Conservation (phyloP, 2,113 vertebrate genomes). For the Rousettus leschenaultii region DNA sequence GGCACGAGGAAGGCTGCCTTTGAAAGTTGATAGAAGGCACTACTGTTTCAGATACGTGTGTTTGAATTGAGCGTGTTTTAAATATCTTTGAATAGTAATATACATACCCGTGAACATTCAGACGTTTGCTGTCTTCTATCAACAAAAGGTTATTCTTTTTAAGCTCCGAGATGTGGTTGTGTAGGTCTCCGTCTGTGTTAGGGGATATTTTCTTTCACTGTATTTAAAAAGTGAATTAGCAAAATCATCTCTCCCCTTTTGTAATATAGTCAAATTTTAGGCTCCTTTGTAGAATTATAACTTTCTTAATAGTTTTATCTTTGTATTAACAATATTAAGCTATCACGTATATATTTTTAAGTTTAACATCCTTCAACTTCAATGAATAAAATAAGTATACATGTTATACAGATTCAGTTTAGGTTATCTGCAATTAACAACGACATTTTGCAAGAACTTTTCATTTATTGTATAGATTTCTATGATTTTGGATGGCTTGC, state of each 20-base stretch:
- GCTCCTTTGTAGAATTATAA: slow-evolving; percentile 45
- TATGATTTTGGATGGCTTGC: slow-evolving; percentile 45
- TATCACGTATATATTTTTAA: slow-evolving; percentile 2
- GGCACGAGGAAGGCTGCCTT: slow-evolving; percentile 19
- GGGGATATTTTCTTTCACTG: slow-evolving; percentile 32
- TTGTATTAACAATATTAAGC: slow-evolving; percentile 12
- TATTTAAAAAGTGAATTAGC: neutral
- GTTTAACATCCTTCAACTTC: slow-evolving; percentile 36
- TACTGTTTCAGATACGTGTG: neutral
- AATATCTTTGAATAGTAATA: slow-evolving; percentile 2
- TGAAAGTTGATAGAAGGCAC: slow-evolving; percentile 25
- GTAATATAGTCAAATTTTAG: slow-evolving; percentile 3
- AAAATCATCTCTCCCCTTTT: neutral
- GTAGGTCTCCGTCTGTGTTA: neutral
- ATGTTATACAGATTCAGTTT: slow-evolving; percentile 4
- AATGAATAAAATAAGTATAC: slow-evolving; percentile 9
- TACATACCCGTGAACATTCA: neutral
- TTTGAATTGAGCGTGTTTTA: slow-evolving; percentile 9
- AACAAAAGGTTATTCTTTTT: slow-evolving; percentile 53
- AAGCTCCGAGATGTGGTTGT: neutral
- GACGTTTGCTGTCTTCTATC: slow-evolving; percentile 41
- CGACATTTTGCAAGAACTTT: slow-evolving; percentile 41
- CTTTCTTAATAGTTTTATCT: slow-evolving; percentile 41
- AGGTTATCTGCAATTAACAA: slow-evolving; percentile 21
- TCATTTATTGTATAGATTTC: slow-evolving; percentile 15